Percentiles rank a stretch among this genome's conserved stretches.
Evolutionary conservation across 2,797 vertebrate species (phyloP).

Genomic region (Odontamblyopus rebecca): DNA sequence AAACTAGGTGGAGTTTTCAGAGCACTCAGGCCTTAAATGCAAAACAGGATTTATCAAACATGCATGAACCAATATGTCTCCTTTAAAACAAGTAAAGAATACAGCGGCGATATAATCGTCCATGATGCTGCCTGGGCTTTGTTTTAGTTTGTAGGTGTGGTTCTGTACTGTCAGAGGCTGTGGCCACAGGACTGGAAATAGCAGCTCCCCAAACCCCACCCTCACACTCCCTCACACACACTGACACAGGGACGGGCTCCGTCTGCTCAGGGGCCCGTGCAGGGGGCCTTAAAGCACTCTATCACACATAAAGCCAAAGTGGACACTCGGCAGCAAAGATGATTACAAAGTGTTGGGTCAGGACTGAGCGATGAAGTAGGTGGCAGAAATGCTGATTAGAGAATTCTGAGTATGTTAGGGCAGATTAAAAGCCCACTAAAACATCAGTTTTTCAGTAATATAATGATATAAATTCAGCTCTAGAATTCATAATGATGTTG

Average conservation of each 20-base stretch:
- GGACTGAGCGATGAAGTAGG: background rate
- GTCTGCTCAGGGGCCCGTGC: background rate
- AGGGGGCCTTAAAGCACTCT: background rate
- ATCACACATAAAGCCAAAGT: background rate
- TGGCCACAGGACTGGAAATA: constrained; percentile 3
- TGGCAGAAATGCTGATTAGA: background rate
- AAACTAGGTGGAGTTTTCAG: too few relatives aligned
- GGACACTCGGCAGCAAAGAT: background rate
- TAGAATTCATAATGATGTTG: background rate
- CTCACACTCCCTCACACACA: background rate
- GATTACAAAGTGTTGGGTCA: background rate
- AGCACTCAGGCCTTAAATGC: too few relatives aligned
- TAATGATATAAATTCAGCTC: background rate
- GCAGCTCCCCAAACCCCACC: background rate
- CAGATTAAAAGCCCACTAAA: background rate
- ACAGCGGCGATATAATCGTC: background rate
- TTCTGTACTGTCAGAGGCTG: background rate
- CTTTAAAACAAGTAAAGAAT: background rate
- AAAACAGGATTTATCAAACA: too few relatives aligned
- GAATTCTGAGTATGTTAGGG: background rate
- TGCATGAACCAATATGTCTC: too few relatives aligned
- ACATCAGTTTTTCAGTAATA: background rate
- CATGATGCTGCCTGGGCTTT: background rate
- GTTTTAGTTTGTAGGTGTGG: background rate
- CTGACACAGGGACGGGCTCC: background rate